phyloP scores from a whole-genome alignment of 2,888 invertebrate genomes.

The Hedychridium roseum region DNA sequence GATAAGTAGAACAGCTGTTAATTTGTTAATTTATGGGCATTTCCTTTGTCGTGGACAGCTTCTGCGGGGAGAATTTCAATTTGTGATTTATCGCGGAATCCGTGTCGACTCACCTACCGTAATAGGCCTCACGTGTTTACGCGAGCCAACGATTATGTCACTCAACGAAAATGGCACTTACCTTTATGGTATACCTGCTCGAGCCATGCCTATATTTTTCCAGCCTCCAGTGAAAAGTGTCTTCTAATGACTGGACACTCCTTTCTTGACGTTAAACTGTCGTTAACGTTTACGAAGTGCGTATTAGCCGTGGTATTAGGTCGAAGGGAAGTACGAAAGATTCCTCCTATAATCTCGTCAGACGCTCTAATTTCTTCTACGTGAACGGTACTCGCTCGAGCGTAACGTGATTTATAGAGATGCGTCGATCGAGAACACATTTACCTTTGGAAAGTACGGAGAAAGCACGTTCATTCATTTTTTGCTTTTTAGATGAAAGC shows the following conservation, averaged over 20 bases:
- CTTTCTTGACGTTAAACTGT: too few species aligned
- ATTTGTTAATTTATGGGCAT: too few species aligned
- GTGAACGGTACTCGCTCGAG: conserved; percentile 6
- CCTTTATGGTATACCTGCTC: conserved; percentile 15
- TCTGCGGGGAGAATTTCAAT: too few species aligned
- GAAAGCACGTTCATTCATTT: conserved; percentile 30
- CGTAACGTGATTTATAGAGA: conserved; percentile 5
- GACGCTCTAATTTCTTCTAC: background rate
- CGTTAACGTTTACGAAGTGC: too few species aligned
- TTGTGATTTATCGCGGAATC: conserved; percentile 7
- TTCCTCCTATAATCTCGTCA: background rate
- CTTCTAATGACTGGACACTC: too few species aligned
- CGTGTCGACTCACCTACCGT: conserved; percentile 5
- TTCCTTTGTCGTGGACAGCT: too few species aligned
- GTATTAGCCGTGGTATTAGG: too few species aligned
- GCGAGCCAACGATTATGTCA: conserved; percentile 23
- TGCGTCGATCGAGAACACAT: conserved; percentile 20
- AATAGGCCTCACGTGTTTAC: conserved; percentile 17
- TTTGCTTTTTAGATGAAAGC: conserved; percentile 21
- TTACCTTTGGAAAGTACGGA: conserved; percentile 35
- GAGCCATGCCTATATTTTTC: conserved; percentile 12
- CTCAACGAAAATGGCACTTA: conserved; percentile 26
- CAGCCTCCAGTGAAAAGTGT: background rate
- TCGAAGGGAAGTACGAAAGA: background rate
- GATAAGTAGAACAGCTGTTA: too few species aligned